Base-by-base conservation (phyloP, 1,140 invertebrate genomes). In the Drosophila punjabiensis region DNA sequence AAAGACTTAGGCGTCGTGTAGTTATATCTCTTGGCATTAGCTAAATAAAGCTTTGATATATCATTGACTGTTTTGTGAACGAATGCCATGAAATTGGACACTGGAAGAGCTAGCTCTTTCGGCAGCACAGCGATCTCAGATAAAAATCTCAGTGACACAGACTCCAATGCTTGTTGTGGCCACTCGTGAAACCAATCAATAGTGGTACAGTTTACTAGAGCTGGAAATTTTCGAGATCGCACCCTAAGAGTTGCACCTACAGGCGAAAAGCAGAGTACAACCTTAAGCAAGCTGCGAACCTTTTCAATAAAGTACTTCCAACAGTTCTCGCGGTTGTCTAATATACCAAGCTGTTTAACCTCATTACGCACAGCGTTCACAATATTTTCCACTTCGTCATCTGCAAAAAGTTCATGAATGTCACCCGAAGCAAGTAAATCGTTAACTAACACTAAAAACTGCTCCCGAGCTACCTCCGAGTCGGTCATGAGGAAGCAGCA, bases 151-250 rank as follows among this genome's bases (percentile, higher is more conserved):
- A 94, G 94, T 32, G 98, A 98, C 2, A 99, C 98, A 58, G 97
- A 98, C 81, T 97, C 95, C 58, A 99, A 93, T 9, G 98, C 98
- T 85, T 98, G 96, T 92, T 96, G 95, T 1, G 98, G 98, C 98
- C 98, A 99, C 94, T 98, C 97, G 92, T 99, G 98, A 93, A 99
- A 99, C 98, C 98, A 99, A 93, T 99, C 96, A 58, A 99, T 98
- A 10, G 96, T 95, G 0, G 98, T 98, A 87, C 97, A 98, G 94
- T 98, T 99, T 10, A 98, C 96, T n/a, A 99, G 94, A 4, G 98
- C 98, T 8, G 98, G 98, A 94, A 99, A 99, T 93, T 98, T 98
- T 63, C 98, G 95, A 13, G 97, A 96, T 75, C 98, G 95, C 33
- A 98, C 95, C 76, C 98, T 94, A 6, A 99, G 94, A 0, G 97